Evolutionary conservation across 2,113 vertebrate genomes (phyloP).

Genomic region (Amblyornis subalaris): DNA sequence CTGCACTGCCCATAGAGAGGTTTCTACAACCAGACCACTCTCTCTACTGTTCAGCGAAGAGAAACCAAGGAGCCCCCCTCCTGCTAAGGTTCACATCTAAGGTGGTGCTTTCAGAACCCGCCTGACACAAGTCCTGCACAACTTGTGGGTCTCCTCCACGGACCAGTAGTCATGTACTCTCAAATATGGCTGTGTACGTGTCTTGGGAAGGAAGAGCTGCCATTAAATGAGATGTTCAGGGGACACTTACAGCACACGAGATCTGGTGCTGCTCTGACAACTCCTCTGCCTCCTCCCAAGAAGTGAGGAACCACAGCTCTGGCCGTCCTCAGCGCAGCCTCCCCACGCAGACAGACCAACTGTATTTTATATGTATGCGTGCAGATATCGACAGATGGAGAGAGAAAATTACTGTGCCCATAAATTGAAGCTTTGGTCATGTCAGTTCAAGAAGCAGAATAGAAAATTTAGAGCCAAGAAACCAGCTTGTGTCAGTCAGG

Average conservation of each 20-base stretch:
- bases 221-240: neutral
- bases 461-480: conserved; percentile 51
- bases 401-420: conserved; percentile 39
- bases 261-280: neutral
- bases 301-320: neutral
- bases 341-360: accelerated
- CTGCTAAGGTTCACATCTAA: neutral
- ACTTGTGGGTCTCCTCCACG: neutral
- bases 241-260: neutral
- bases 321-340: accelerated
- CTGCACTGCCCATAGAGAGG: neutral
- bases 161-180: neutral
- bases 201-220: neutral
- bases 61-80: neutral
- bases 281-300: neutral
- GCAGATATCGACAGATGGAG: conserved; percentile 35
- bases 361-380: neutral
- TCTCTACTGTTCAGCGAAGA: neutral
- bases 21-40: neutral
- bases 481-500: conserved; percentile 43
- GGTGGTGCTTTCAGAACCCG: neutral
- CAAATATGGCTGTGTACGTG: accelerated
- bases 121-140: neutral
- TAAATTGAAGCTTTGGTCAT: conserved; percentile 45
- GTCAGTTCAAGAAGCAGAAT: conserved; percentile 40